These are phyloP conservation scores for Seira ritae DNA, from an alignment of 2,888 invertebrate species.

Conservation along the genomic window DNA sequence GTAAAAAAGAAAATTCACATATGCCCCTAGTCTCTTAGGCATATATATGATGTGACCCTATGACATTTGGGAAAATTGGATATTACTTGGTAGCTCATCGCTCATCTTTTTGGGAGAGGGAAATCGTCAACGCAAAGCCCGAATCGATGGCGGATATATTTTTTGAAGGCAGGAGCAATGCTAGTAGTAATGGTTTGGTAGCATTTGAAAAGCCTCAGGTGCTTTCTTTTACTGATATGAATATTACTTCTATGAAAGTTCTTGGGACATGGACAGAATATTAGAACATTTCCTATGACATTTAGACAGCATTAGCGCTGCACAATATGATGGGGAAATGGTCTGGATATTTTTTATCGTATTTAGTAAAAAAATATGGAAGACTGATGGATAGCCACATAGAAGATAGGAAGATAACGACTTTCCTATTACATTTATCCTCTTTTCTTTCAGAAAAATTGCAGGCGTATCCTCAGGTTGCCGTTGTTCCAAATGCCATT, in stretches of 20 bases:
- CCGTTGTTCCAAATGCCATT: constrained; percentile 46
- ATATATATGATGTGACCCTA: constrained; percentile 62
- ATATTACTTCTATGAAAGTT: no score
- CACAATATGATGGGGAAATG: no score
- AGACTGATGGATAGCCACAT: constrained; percentile 54
- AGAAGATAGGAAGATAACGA: constrained; percentile 58
- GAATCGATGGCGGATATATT: no score
- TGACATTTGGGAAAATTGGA: constrained; percentile 63
- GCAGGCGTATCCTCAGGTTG: constrained; percentile 62
- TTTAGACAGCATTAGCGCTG: no score
- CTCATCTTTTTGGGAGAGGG: no score
- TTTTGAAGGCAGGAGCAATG: background rate
- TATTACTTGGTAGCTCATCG: constrained; percentile 48
- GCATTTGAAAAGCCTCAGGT: constrained; percentile 58
- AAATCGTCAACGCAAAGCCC: no score
- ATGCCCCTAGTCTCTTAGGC: no score
- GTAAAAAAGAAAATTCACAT: background rate
- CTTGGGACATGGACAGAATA: no score
- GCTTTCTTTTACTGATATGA: no score
- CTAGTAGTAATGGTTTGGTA: constrained; percentile 13
- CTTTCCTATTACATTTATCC: constrained; percentile 60
- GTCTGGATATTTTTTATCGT: no score
- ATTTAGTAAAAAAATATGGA: no score
- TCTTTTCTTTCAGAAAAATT: constrained; percentile 12
- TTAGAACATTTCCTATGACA: no score